Conservation (phyloP, 1,140 invertebrate species). For the Agrypnia vestita region DNA sequence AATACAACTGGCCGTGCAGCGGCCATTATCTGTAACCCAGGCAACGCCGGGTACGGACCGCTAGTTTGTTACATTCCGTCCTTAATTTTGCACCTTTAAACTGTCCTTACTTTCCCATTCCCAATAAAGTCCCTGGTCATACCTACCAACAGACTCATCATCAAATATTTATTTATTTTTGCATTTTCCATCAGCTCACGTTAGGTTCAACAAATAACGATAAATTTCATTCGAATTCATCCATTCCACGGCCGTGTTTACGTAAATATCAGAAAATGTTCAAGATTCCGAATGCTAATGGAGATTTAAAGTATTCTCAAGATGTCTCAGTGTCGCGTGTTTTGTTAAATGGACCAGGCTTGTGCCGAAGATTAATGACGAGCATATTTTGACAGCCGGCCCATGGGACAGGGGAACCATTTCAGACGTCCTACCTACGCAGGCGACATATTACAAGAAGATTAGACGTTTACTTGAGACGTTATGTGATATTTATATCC, state of each 20-base stretch:
- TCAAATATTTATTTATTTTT: neutral
- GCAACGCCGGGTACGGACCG: no score
- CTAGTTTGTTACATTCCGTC: no score
- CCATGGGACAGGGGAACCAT: slow-evolving; percentile 7
- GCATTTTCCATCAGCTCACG: neutral
- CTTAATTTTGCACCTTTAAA: no score
- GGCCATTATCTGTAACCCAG: no score
- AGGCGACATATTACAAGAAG: no score
- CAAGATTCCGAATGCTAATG: slow-evolving; percentile 4
- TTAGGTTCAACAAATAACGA: neutral
- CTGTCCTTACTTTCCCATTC: no score
- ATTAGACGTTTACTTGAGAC: no score
- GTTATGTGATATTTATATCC: no score
- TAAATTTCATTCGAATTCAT: neutral
- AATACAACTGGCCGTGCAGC: no score
- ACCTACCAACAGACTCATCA: neutral
- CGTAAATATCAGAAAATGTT: neutral
- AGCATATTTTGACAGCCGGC: slow-evolving; percentile 33
- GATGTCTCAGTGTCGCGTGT: neutral
- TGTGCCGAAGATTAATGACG: slow-evolving; percentile 18
- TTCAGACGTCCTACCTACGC: neutral
- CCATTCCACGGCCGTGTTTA: neutral
- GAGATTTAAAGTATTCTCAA: slow-evolving; percentile 5
- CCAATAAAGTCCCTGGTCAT: no score
- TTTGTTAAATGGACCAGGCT: neutral